Conservation (phyloP, 2,113 vertebrate species). For the Prionailurus bengalensis region DNA sequence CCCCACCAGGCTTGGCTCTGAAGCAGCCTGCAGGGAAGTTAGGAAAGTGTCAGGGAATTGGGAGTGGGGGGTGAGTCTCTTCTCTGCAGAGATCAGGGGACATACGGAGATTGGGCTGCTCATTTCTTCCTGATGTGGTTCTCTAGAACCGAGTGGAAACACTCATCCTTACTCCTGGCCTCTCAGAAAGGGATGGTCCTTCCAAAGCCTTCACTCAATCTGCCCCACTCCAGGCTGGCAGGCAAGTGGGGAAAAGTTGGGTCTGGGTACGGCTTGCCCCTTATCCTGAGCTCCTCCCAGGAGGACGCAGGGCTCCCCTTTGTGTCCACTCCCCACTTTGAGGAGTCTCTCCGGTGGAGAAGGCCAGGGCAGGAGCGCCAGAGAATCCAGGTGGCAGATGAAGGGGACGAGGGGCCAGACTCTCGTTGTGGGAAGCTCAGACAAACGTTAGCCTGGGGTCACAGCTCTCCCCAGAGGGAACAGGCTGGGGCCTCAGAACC, state of each 20-base stretch:
- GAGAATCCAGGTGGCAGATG: background rate
- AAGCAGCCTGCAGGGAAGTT: background rate
- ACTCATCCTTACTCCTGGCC: background rate
- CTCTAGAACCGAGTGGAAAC: background rate
- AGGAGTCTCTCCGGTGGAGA: background rate
- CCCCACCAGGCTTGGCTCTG: background rate
- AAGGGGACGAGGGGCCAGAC: background rate
- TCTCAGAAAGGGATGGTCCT: background rate
- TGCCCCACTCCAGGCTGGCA: background rate
- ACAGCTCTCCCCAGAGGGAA: background rate
- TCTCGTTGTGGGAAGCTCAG: background rate
- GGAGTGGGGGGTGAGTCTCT: background rate
- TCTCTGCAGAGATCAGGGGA: background rate
- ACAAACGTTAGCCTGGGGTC: background rate
- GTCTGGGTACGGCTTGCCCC: rapidly evolving
- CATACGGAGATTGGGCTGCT: background rate
- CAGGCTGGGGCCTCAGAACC: background rate
- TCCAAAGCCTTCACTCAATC: background rate
- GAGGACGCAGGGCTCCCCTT: background rate
- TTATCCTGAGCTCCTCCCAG: background rate
- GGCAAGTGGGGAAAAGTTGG: background rate
- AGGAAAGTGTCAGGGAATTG: background rate
- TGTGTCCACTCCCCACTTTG: too few relatives aligned
- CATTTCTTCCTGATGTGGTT: background rate
- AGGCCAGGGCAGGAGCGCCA: background rate